Evolutionary conservation across 37 sponge, comb jelly and placozoan genomes (phyloP), one percentile per base, ranked within the genome.

Genomic region (Mnemiopsis leidyi): DNA sequence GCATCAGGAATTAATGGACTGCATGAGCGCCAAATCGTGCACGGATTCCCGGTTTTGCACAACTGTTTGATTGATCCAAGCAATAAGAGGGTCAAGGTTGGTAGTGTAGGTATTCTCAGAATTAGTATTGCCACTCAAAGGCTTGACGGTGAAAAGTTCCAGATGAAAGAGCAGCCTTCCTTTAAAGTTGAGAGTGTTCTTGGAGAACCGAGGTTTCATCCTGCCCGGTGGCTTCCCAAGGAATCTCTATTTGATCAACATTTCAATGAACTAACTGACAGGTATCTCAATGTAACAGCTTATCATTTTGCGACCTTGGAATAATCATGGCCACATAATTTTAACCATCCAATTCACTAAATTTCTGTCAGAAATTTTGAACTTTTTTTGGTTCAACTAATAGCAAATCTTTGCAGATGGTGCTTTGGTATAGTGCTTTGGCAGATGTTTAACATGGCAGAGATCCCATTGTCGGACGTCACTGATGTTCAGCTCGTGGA

Each of bases 1-100:
- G 90, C 90, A 24, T 40, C 61, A 36, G 90, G 90, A 18, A 23
- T 85, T 23, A 20, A 40, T 9, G 90, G 61, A 40, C 26, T 85
- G 24, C 90, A 85, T 26, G 36, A n/a, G 16, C 2, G 90, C 2
- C 90, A 40, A n/a, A 85, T 85, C n/a, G 48, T 85, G 13, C 90
- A 85, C 35, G 90, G 90, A 28, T 85, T 85, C 90, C 90, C 90
- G 5, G 90, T 85, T n/a, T 61, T 85, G n/a, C 90, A 85, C 48
- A 85, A 85, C 61, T 85, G 90, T 39, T 29, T 85, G 1, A 39
- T 85, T 3, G 90, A 85, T 61, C 40, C 61, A 21, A 20, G 0
- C 39, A 85, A 39, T 2, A 38, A n/a, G 3, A 18, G 13, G 1
- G 90, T 85, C 0, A 85, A 85, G 30, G 23, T 85, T 1, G 90